Percentiles rank a stretch among this genome's conserved stretches.
These are phyloP conservation scores for Dissostichus mawsoni DNA, from an alignment of 2,113 vertebrate genomes.

Conservation along the genomic window DNA sequence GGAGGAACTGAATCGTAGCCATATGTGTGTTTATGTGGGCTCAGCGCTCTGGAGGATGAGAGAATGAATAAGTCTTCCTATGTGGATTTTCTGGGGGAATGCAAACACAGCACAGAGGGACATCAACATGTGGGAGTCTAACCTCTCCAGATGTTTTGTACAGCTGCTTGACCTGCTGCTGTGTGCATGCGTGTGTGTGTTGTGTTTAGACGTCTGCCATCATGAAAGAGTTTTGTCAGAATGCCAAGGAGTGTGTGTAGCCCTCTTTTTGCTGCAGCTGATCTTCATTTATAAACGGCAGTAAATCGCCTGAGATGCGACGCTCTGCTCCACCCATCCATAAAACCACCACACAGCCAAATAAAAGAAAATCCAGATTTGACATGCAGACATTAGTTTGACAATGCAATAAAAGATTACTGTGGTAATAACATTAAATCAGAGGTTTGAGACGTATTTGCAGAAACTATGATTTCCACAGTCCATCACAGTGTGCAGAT, in stretches of 20 bases:
- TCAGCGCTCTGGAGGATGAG: slow-evolving; percentile 50
- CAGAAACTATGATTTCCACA: neutral
- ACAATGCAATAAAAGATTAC: neutral
- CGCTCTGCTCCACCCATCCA: slow-evolving; percentile 5
- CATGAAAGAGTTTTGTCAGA: slow-evolving; percentile 16
- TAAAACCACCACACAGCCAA: neutral
- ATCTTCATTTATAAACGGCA: slow-evolving; percentile 36
- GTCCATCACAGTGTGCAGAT: neutral
- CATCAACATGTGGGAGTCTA: slow-evolving; percentile 53
- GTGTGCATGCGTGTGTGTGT: slow-evolving; percentile 17
- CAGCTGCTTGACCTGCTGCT: slow-evolving; percentile 65
- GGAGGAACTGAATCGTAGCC: slow-evolving; percentile 39
- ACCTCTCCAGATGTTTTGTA: slow-evolving; percentile 72
- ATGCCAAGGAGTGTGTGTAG: slow-evolving; percentile 15
- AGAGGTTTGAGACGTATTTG: neutral
- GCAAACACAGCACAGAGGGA: slow-evolving; percentile 47
- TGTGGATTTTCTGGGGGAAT: slow-evolving; percentile 53
- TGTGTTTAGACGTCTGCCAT: slow-evolving; percentile 19
- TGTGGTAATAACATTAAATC: neutral
- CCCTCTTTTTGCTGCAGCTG: slow-evolving; percentile 24
- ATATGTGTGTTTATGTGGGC: slow-evolving; percentile 40
- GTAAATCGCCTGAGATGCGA: slow-evolving; percentile 33
- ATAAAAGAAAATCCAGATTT: neutral
- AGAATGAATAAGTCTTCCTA: slow-evolving; percentile 54
- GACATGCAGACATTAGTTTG: neutral